Base-by-base conservation (phyloP, 2,113 vertebrate genomes). In the Microtus pennsylvanicus region DNA sequence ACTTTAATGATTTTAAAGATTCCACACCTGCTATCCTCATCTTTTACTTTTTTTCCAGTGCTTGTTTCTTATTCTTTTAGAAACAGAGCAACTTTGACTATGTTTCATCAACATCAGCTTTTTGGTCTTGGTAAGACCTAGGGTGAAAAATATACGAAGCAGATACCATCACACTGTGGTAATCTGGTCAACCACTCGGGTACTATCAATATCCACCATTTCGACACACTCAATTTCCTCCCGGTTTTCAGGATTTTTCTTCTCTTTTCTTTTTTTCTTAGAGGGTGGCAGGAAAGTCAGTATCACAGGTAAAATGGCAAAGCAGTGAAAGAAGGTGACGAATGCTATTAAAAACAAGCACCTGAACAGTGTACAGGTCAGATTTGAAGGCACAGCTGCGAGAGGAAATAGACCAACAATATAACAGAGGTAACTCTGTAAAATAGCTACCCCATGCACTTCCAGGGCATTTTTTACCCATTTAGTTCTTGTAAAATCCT, bases 381-480 rank as follows among this genome's bases (percentile, higher is more conserved):
- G 99, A 99, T 99, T 99, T 97, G 99, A 99, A 98, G 99, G 99
- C 97, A 99, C 99, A 77, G 99, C 99, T 98, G 99, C 99, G 13
- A 99, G 98, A 95, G 99, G 99, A 98, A 99, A 99, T 98, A 99
- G 98, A 98, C 99, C 99, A 96, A 99, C 99, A 96, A 99, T 97
- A 95, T 99, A 99, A 98, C 99, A 99, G 98, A 99, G 98, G 98
- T 99, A 99, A 96, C 99, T 99, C 99, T 99, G 99, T 98, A 99
- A 99, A 96, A 99, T 99, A 94, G 99, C 99, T 96, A 99, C 99
- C 93, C 99, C 99, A 45, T 99, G 99, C 89, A 99, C 98, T 99
- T 99, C 99, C 97, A 99, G 98, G 95, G 99, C 99, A 97, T 99
- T 99, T 98, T 99, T 99, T 69, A 99, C 99, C 99, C 99, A 99